A percentile compares a stretch with the other conserved stretches of the same genome.
Conservation (phyloP, 2,888 invertebrate species). For the Sepioteuthis lessoniana region DNA sequence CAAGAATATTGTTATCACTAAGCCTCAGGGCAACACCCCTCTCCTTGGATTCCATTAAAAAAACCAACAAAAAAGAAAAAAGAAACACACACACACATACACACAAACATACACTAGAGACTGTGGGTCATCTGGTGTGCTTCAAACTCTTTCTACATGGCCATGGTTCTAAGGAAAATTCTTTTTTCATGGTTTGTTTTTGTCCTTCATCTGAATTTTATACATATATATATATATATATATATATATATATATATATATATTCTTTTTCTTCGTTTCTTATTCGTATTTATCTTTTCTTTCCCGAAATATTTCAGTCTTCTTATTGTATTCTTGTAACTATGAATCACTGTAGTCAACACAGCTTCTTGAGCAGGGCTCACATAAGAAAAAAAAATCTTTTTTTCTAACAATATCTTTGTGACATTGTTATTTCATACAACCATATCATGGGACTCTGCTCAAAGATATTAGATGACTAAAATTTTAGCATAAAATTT, state of each 20-base stretch:
- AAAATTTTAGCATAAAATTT: too few relatives aligned
- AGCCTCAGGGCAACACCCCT: neutral
- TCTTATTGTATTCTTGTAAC: neutral
- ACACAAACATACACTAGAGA: neutral
- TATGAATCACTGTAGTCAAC: neutral
- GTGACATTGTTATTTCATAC: too few relatives aligned
- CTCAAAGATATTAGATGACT: too few relatives aligned
- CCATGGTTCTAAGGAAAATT: neutral
- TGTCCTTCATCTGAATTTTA: neutral
- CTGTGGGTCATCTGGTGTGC: neutral
- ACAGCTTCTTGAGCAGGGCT: neutral
- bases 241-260: slow-evolving; percentile 14
- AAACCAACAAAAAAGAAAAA: neutral
- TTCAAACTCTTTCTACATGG: neutral
- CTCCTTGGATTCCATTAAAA: neutral
- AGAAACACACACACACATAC: neutral
- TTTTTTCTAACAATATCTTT: too few relatives aligned
- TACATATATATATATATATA: neutral
- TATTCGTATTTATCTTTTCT: neutral
- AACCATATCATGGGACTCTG: too few relatives aligned
- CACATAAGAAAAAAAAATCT: too few relatives aligned
- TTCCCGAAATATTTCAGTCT: slow-evolving; percentile 33
- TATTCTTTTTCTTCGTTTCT: neutral
- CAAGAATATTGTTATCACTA: neutral
- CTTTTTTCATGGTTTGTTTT: neutral